Conservation (phyloP, 2,888 invertebrate species). For the Protophormia terraenovae region DNA sequence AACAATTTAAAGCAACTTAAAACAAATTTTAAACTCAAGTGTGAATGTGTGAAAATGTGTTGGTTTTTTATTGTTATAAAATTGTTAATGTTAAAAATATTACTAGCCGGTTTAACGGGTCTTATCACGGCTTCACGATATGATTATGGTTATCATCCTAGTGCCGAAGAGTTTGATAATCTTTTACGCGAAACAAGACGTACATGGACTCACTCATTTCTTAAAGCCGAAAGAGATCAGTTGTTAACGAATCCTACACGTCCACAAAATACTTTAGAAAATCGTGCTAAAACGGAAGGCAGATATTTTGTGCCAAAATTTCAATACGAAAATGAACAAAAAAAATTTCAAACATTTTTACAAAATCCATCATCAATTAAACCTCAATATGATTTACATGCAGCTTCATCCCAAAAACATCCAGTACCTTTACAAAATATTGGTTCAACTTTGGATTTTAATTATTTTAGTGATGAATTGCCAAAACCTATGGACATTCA, state of each 20-base stretch:
- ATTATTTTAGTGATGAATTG: slow-evolving; percentile 69
- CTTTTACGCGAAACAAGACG: slow-evolving; percentile 72
- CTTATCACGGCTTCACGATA: slow-evolving; percentile 67
- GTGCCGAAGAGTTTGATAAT: slow-evolving; percentile 78
- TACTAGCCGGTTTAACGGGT: slow-evolving; percentile 67
- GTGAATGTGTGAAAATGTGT: slow-evolving; percentile 70
- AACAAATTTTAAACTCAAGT: background rate
- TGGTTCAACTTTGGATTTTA: slow-evolving; percentile 71
- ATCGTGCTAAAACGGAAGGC: background rate
- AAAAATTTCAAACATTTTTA: background rate
- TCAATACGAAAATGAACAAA: slow-evolving; percentile 60
- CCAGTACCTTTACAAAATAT: slow-evolving; percentile 29
- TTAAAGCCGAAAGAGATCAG: slow-evolving; percentile 62
- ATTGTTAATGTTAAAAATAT: slow-evolving; percentile 71
- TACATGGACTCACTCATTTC: slow-evolving; percentile 75
- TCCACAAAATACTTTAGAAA: background rate
- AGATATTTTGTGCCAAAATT: slow-evolving; percentile 74
- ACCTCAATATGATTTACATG: slow-evolving; percentile 7
- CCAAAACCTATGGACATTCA: background rate
- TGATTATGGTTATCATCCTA: slow-evolving; percentile 78
- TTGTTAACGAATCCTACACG: background rate
- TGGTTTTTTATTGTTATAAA: slow-evolving; percentile 71
- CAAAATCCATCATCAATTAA: background rate
- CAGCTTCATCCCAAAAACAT: background rate
- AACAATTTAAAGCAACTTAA: background rate